phyloP scores from a whole-genome alignment of 2,113 vertebrate genomes.

The Bostrychus sinensis region DNA sequence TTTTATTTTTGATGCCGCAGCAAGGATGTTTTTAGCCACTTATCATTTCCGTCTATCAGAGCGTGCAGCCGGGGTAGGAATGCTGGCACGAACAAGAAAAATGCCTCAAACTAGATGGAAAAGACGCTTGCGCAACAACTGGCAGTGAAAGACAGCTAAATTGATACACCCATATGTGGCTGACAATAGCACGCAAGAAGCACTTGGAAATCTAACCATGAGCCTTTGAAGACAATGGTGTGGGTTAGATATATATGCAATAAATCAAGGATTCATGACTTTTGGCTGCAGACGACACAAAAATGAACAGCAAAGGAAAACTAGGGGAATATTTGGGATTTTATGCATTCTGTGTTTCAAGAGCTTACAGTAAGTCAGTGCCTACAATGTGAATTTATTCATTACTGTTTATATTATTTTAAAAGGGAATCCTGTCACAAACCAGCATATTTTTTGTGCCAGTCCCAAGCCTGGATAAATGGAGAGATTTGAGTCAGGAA shows the following conservation, averaged over 20 bases:
- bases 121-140: conserved; percentile 76
- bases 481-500: too few species aligned
- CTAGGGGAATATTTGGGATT: not conserved
- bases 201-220: conserved; percentile 21
- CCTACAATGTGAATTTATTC: not conserved
- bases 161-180: conserved; percentile 72
- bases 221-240: conserved; percentile 52
- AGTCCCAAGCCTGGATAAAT: too few species aligned
- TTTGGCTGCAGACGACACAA: conserved; percentile 23
- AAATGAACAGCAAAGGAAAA: not conserved
- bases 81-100: conserved; percentile 74
- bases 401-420: too few species aligned
- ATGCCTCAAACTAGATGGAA: conserved; percentile 73
- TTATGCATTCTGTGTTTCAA: not conserved
- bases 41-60: conserved; percentile 66
- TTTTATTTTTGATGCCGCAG: conserved; percentile 17
- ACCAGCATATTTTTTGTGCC: not conserved
- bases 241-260: conserved; percentile 32
- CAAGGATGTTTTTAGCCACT: conserved; percentile 52
- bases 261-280: conserved; percentile 47
- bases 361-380: not conserved
- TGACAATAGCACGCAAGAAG: conserved; percentile 68
- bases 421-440: too few species aligned
- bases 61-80: conserved; percentile 64
- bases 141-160: conserved; percentile 74